These are phyloP conservation scores for Carduelis carduelis DNA, from an alignment of 2,797 vertebrate species.

Conservation along the genomic window DNA sequence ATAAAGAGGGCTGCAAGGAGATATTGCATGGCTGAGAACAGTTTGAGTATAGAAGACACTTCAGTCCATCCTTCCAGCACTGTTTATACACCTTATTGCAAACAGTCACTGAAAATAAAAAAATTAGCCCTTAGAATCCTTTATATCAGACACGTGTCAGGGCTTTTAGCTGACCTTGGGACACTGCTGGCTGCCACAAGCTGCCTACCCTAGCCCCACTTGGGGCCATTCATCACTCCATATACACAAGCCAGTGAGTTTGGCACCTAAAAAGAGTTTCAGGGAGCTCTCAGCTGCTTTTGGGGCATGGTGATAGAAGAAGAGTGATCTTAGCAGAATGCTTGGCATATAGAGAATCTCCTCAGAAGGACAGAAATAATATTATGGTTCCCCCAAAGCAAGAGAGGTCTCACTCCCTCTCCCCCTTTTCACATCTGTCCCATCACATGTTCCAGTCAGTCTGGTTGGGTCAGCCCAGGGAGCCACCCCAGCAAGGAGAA, in stretches of 20 bases:
- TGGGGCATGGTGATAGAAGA: background rate
- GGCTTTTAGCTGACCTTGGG: background rate
- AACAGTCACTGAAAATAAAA: background rate
- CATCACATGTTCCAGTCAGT: rapidly evolving
- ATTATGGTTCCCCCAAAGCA: background rate
- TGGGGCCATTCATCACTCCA: background rate
- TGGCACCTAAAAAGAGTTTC: background rate
- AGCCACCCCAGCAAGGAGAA: background rate
- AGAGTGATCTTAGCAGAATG: background rate
- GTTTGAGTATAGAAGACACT: background rate
- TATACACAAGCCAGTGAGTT: background rate
- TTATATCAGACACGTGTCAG: rapidly evolving
- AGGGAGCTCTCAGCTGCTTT: background rate
- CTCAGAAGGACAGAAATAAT: background rate
- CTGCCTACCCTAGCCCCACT: background rate
- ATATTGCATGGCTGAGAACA: background rate
- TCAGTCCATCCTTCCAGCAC: background rate
- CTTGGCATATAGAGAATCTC: background rate
- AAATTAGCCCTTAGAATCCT: background rate
- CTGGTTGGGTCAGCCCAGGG: background rate
- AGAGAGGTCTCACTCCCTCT: background rate
- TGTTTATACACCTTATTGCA: background rate
- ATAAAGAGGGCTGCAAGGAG: background rate
- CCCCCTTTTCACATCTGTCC: background rate
- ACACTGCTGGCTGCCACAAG: background rate